These are phyloP conservation scores for Petrocephalus microphthalmus DNA, from an alignment of 2,113 vertebrate genomes.

Conservation along the genomic window DNA sequence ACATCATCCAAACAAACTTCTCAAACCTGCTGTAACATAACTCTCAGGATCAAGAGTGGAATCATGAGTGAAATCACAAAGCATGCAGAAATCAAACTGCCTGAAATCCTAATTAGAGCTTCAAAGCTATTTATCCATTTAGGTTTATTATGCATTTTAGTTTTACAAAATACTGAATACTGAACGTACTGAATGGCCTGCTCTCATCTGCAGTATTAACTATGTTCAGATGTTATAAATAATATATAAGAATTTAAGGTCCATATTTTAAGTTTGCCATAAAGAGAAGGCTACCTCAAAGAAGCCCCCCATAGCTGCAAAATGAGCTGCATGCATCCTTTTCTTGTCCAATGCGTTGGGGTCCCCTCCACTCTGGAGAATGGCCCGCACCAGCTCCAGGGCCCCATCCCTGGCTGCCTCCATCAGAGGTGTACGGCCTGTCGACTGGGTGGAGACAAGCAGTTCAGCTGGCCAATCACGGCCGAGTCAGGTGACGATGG, in stretches of 20 bases:
- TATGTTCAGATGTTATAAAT: neutral
- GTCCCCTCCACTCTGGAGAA: conserved; percentile 72
- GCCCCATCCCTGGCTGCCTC: conserved; percentile 69
- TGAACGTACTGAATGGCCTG: neutral
- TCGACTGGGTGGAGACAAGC: conserved; percentile 58
- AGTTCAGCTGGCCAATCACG: neutral
- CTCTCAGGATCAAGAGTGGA: neutral
- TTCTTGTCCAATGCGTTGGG: conserved; percentile 68
- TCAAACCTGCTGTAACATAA: neutral
- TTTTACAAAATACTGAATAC: neutral
- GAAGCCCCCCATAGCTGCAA: conserved; percentile 81
- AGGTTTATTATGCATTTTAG: conserved; percentile 4
- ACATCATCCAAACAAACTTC: neutral
- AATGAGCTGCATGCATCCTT: conserved; percentile 71
- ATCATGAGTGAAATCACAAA: neutral
- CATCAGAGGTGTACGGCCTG: conserved; percentile 81
- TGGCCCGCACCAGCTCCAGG: conserved; percentile 62
- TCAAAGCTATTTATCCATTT: neutral
- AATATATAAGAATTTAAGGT: neutral
- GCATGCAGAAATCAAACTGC: neutral
- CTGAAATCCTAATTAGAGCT: neutral
- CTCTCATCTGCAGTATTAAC: neutral
- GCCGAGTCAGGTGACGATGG: neutral
- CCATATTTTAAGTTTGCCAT: neutral
- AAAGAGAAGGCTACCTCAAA: conserved; percentile 68